Evolutionary conservation across 2,113 vertebrate genomes (phyloP).

Genomic region (Peromyscus leucopus): DNA sequence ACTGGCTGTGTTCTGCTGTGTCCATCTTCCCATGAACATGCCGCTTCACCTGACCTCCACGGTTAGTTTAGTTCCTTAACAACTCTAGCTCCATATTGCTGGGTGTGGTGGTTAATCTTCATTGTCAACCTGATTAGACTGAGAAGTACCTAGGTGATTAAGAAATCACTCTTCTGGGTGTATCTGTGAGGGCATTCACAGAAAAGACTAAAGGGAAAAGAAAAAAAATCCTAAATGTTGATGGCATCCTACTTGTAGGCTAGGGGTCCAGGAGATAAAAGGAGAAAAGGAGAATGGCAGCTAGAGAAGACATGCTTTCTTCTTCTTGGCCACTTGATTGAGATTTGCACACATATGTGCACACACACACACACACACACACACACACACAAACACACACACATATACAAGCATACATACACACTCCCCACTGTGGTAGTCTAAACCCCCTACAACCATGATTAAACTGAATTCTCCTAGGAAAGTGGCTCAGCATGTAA

Average conservation of each 20-base stretch:
- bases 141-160: not conserved
- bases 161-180: not conserved
- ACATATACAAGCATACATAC: not conserved
- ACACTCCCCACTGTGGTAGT: not conserved
- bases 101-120: not conserved
- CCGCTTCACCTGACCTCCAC: too few species aligned
- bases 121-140: not conserved
- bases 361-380: not conserved
- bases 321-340: not conserved
- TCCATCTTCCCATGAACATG: not conserved
- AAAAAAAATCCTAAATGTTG: not conserved
- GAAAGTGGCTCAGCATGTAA: not conserved
- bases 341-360: not conserved
- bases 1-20: not conserved
- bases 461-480: not conserved
- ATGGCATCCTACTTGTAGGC: too few species aligned
- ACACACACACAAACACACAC: not conserved
- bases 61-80: not conserved
- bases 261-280: not conserved
- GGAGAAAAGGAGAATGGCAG: not conserved
- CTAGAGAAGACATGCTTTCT: not conserved
- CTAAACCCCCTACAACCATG: not conserved
- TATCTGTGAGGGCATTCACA: not conserved
- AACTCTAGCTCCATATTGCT: not conserved
- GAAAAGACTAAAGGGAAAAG: not conserved